Base-by-base conservation (phyloP, 1,140 invertebrate genomes). In the Phymastichus coffea region DNA sequence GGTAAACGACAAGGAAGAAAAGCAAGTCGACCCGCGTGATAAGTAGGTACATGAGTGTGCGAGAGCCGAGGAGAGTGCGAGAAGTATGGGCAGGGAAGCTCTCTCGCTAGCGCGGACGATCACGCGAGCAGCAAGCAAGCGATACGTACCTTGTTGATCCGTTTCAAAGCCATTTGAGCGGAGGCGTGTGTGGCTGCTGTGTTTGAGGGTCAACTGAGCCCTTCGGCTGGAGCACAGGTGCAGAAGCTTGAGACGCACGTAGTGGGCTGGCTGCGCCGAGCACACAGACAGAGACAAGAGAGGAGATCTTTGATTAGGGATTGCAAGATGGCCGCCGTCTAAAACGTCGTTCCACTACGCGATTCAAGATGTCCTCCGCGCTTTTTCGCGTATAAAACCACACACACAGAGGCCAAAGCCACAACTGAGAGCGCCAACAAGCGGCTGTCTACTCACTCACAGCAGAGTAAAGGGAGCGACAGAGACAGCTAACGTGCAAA, bases 111-210 rank as follows among this genome's bases (percentile, higher is more conserved):
- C 61, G 57, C 57, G 46, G 44, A 61, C 53, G 64, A 65, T 74
- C 6, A 33, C 12, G 17, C 28, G 25, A 23, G 17, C 46, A 10
- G 15, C 15, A 8, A 2, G 12, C 8, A 37, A 17, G 26, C 17
- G 10, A 69, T 74, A 88, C 87, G 80, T 88, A 92, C 91, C 90
- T 94, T 94, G 88, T 94, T 94, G 86, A 94, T 94, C 90, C 92
- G 86, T 88, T 94, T 94, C 87, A 94, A 88, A 85, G 92, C 92
- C 92, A 94, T 94, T 90, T 87, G 82, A 80, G 17, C 49, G 40
- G 17, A 28, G 52, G 57, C 48, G 57, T n/a, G n/a, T n/a, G n/a
- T n/a, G n/a, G 46, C 17, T 15, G 6, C 0, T 40, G 57, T 60
- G 57, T 47, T 41, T 54, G 38, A 23, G 19, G 10, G 37, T 40